Conservation (phyloP, 2,113 vertebrate genomes). For the Elgaria multicarinata region DNA sequence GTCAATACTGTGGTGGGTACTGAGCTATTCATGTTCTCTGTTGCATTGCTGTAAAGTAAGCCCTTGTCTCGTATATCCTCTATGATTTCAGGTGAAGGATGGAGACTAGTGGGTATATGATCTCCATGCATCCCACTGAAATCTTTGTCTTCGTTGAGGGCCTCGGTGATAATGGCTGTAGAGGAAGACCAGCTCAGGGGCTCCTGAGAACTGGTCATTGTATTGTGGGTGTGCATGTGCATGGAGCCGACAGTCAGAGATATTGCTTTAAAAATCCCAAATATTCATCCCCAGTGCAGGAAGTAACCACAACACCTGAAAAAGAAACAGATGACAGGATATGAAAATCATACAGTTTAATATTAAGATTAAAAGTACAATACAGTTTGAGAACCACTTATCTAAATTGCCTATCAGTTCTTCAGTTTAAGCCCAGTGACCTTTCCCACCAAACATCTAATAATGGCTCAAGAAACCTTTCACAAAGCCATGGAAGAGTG, state of each 20-base stretch:
- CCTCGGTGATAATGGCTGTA: constrained; percentile 83
- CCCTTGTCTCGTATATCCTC: constrained; percentile 84
- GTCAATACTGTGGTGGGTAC: constrained; percentile 82
- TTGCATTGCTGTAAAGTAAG: constrained; percentile 77
- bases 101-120: constrained; percentile 71
- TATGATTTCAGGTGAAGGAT: constrained; percentile 80
- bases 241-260: constrained; percentile 72
- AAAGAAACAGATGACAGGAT: neutral
- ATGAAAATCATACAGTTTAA: neutral
- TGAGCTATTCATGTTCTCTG: constrained; percentile 75
- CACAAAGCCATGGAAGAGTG: neutral
- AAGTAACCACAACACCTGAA: constrained; percentile 65
- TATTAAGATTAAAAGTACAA: neutral
- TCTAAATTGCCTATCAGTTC: neutral
- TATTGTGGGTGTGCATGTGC: constrained; percentile 91
- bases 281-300: constrained; percentile 4
- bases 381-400: neutral
- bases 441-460: neutral
- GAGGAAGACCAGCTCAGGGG: constrained; percentile 90
- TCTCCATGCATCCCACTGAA: constrained; percentile 77
- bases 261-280: constrained; percentile 55
- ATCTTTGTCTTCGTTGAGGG: constrained; percentile 85
- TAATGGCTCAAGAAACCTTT: neutral
- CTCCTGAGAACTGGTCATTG: constrained; percentile 95
- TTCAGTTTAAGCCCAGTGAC: neutral